Conservation (phyloP, 2,797 vertebrate species). For the Anisognathus igniventris region DNA sequence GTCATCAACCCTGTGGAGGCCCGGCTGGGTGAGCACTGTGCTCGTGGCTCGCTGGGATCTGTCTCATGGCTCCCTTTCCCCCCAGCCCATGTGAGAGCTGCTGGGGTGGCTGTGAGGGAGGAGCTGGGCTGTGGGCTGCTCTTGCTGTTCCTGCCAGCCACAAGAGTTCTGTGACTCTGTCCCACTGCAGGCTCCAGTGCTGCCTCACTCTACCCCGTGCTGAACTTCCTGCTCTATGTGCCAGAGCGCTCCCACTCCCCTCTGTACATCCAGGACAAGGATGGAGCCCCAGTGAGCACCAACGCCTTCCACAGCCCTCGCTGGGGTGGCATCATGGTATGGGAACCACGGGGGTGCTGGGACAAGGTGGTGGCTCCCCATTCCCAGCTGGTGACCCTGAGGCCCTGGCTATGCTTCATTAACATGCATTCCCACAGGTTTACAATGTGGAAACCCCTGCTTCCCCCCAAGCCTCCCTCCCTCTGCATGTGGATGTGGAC, state of each 20-base stretch:
- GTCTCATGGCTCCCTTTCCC: not conserved
- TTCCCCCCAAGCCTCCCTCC: conserved; percentile 70
- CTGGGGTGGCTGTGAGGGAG: not conserved
- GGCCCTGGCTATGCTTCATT: fast-evolving
- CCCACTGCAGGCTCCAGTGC: conserved; percentile 86
- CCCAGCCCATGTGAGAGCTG: not conserved
- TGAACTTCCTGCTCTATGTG: conserved; percentile 95
- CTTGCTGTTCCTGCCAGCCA: not conserved
- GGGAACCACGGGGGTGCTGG: fast-evolving
- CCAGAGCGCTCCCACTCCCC: conserved; percentile 91
- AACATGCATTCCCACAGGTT: conserved; percentile 66
- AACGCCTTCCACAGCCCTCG: conserved; percentile 97
- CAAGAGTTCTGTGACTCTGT: not conserved
- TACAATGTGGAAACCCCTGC: conserved; percentile 86
- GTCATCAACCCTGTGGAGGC: conserved; percentile 98
- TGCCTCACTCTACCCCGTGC: conserved; percentile 89
- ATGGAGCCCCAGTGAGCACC: conserved; percentile 80
- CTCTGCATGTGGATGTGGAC: conserved; percentile 83
- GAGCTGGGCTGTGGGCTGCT: not conserved
- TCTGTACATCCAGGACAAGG: conserved; percentile 87
- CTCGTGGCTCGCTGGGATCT: not conserved
- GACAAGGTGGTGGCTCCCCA: fast-evolving
- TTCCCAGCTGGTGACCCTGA: not conserved
- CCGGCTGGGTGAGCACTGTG: conserved; percentile 81
- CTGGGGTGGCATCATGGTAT: conserved; percentile 98